These are phyloP conservation scores for Trachelus stipa DNA, from an alignment of 2,888 invertebrate species.

Conservation along the genomic window DNA sequence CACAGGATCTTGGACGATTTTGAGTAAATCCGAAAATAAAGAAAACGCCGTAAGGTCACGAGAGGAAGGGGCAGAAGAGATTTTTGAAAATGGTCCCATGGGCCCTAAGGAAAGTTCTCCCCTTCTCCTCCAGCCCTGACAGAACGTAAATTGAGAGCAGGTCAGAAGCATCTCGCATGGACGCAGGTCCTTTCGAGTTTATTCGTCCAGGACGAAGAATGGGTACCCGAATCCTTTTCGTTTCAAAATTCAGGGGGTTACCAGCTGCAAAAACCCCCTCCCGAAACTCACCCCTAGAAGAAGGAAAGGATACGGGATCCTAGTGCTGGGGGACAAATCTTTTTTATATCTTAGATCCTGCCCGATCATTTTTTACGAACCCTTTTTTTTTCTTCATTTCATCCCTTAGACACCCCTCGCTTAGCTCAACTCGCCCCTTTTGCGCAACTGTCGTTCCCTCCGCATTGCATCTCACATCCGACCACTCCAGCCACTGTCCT, in stretches of 20 bases:
- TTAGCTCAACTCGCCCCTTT: slow-evolving; percentile 38
- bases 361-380: slow-evolving; percentile 64
- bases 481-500: background rate
- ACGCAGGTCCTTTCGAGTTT: slow-evolving; percentile 63
- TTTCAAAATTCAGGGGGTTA: slow-evolving; percentile 44
- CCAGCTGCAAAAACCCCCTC: slow-evolving; percentile 64
- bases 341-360: slow-evolving; percentile 59
- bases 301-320: slow-evolving; percentile 51
- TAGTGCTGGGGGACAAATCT: slow-evolving; percentile 50
- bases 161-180: slow-evolving; percentile 50
- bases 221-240: slow-evolving; percentile 58
- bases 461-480: background rate
- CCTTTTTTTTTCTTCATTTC: slow-evolving; percentile 56
- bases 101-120: background rate
- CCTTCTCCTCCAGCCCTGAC: background rate
- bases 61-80: background rate
- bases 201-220: slow-evolving; percentile 63
- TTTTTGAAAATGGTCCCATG: background rate
- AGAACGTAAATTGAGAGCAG: slow-evolving; percentile 51
- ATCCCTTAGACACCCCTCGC: slow-evolving; percentile 17
- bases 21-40: background rate
- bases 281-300: background rate
- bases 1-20: background rate
- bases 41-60: background rate
- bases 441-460: slow-evolving; percentile 56